Base-by-base conservation (phyloP, 2,888 invertebrate genomes). In the Rhorus exstirpatorius region DNA sequence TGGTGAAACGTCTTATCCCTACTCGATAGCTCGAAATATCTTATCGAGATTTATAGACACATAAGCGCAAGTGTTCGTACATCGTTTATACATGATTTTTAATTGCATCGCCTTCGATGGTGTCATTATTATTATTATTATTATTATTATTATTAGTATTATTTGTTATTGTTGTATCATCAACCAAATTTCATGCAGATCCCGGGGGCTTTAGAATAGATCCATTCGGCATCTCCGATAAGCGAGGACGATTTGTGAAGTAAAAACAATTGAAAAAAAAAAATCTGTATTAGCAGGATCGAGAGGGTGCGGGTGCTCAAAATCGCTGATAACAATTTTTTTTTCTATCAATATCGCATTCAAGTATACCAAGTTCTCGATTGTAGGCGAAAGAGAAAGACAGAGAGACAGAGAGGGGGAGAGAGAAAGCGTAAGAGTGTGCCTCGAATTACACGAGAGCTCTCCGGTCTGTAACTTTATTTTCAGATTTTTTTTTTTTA, bases 401-500 rank as follows among this genome's bases (percentile, higher is more conserved):
- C 49, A 58, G 51, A 31, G 55, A 67, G 79, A 53, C 35, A 75
- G 38, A 60, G 80, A 65, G 72, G 38, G 81, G n/a, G 80, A 41
- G 71, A 55, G 44, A 21, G 79, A 60, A n/a, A n/a, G n/a, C n/a
- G n/a, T n/a, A 51, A 51, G 53, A 70, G 58, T 41, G 41, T 46
- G 67, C 67, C 63, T 51, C 53, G 55, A 67, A 58, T 58, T 38
- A 44, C 44, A 41, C 35, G 67, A 72, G 55, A 58, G 26, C 71
- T 75, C 53, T 79, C 80, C 85, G 88, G 86, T 86, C 88, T 87
- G 90, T 87, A 90, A 91, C 90, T 91, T 91, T 90, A 89, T 90
- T 91, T 90, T 86, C 89, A 90, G 91, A 90, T 71, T 89, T 86
- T 60, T 77, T 70, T 77, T 90, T 90, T 92, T 92, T 92, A 92